A percentile compares a stretch with the other conserved stretches of the same genome.
Conservation (phyloP, 2,888 invertebrate species). For the Drosophila prostipennis region DNA sequence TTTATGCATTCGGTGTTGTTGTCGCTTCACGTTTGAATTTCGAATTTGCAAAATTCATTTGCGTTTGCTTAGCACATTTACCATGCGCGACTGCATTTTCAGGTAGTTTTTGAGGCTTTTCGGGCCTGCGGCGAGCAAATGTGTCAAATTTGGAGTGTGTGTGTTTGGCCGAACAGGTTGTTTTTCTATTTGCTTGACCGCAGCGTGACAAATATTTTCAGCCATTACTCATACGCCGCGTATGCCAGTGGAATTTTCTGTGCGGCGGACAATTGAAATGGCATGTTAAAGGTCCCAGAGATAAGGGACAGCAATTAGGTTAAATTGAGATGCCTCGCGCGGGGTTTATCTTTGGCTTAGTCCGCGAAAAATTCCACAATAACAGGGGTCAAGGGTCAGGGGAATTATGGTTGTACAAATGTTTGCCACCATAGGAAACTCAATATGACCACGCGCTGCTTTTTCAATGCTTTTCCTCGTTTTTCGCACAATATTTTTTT, state of each 20-base stretch:
- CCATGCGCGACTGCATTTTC: conserved; percentile 56
- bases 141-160: conserved; percentile 57
- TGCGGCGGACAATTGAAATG: conserved; percentile 48
- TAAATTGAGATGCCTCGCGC: conserved; percentile 60
- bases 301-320: conserved; percentile 69
- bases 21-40: conserved; percentile 66
- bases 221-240: conserved; percentile 42
- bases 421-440: conserved; percentile 73
- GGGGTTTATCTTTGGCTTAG: conserved; percentile 46
- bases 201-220: conserved; percentile 59
- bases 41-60: conserved; percentile 74
- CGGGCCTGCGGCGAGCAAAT: conserved; percentile 47
- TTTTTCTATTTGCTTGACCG: conserved; percentile 36
- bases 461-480: conserved; percentile 35
- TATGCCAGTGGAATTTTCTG: conserved; percentile 33
- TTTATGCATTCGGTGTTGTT: conserved; percentile 46
- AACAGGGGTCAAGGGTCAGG: conserved; percentile 11
- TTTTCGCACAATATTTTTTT: conserved; percentile 59
- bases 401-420: conserved; percentile 53
- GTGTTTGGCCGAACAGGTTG: conserved; percentile 28
- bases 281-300: conserved; percentile 62
- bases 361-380: conserved; percentile 59
- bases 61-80: conserved; percentile 75
- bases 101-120: conserved; percentile 35
- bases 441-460: conserved; percentile 71